Conservation (phyloP, 2,888 invertebrate genomes). For the Lomographa bimaculata region DNA sequence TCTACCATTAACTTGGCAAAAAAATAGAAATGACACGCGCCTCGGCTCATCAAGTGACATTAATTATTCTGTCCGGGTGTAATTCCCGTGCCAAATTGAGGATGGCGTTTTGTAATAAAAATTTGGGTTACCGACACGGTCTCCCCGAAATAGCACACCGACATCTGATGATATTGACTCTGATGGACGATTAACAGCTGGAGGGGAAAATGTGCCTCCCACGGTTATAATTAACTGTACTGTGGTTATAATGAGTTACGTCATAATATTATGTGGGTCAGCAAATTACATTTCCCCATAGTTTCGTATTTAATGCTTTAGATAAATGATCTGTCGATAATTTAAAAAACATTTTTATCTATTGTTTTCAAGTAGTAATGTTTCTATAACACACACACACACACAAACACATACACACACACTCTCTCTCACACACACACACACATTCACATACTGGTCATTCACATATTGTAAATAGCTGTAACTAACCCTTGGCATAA, state of each 20-base stretch:
- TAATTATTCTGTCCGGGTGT: slow-evolving; percentile 48
- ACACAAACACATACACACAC: no score
- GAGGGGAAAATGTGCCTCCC: slow-evolving; percentile 14
- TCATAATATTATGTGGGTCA: no score
- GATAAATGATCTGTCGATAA: no score
- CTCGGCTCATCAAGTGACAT: slow-evolving; percentile 41
- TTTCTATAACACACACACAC: no score
- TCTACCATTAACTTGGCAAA: slow-evolving; percentile 31
- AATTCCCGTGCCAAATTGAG: slow-evolving; percentile 49
- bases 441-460: no score
- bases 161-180: slow-evolving; percentile 33
- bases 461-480: no score
- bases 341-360: no score
- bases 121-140: slow-evolving; percentile 41
- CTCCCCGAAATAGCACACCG: slow-evolving; percentile 29
- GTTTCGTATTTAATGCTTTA: no score
- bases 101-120: slow-evolving; percentile 45
- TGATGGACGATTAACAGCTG: slow-evolving; percentile 35
- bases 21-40: slow-evolving; percentile 39
- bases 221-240: slow-evolving; percentile 18
- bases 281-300: no score
- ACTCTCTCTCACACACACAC: no score
- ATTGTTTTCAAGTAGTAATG: no score
- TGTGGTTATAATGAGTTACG: slow-evolving; percentile 13
- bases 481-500: no score